Conservation (phyloP, 2,797 vertebrate species). For the Xenops minutus region DNA sequence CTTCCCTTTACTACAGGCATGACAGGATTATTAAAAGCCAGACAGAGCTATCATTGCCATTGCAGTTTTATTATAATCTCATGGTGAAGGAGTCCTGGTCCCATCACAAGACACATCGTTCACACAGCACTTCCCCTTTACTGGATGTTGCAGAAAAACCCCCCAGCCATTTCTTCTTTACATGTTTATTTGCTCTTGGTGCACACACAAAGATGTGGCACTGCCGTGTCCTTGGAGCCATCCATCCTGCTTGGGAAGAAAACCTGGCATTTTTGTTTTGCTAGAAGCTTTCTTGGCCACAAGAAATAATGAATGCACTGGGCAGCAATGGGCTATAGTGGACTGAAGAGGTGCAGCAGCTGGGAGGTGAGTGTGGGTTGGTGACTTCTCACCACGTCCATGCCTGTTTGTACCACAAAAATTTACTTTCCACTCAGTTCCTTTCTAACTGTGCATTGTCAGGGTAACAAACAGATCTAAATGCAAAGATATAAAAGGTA, state of each 20-base stretch:
- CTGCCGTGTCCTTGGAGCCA: fast-evolving
- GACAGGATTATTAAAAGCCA: not conserved
- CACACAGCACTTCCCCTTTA: not conserved
- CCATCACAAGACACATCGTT: not conserved
- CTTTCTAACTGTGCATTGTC: not conserved
- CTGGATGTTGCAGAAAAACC: not conserved
- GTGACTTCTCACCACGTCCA: fast-evolving
- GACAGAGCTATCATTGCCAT: not conserved
- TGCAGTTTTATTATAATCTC: not conserved
- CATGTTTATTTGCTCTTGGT: not conserved
- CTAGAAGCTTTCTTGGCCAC: not conserved
- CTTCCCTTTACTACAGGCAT: fast-evolving
- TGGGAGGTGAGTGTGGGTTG: fast-evolving
- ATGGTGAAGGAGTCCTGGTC: not conserved
- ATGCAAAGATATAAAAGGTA: not conserved
- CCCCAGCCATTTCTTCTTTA: not conserved
- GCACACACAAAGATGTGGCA: not conserved
- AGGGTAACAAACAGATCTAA: fast-evolving
- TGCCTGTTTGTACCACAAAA: not conserved
- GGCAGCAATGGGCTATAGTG: not conserved
- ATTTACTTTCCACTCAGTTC: not conserved
- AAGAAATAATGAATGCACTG: not conserved
- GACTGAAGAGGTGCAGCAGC: not conserved
- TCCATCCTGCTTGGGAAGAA: not conserved
- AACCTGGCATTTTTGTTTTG: not conserved